A percentile compares a stretch with the other conserved stretches of the same genome.
Conservation (phyloP, 2,888 invertebrate genomes). For the Iselma pallidipennis region DNA sequence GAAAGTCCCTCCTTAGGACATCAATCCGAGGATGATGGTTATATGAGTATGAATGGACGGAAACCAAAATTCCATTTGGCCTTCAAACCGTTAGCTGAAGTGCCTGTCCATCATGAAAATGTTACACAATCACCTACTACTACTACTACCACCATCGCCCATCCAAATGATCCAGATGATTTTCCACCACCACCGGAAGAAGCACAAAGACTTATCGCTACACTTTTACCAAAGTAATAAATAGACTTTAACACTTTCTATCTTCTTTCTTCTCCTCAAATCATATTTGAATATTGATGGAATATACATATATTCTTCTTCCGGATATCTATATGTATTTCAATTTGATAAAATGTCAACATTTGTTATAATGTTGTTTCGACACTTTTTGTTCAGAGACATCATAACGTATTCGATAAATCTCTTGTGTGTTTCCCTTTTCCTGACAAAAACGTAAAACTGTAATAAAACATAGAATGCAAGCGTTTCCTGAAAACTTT, state of each 20-base stretch:
- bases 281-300: no score
- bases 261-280: not conserved
- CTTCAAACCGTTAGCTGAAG: slow-evolving; percentile 67
- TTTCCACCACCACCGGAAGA: slow-evolving; percentile 79
- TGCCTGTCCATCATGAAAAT: slow-evolving; percentile 57
- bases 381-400: not conserved
- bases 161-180: slow-evolving; percentile 51
- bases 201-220: slow-evolving; percentile 75
- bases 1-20: slow-evolving; percentile 82
- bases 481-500: not conserved
- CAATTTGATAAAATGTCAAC: not conserved
- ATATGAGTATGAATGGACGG: slow-evolving; percentile 90
- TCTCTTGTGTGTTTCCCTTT: not conserved
- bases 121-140: slow-evolving; percentile 42
- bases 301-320: no score
- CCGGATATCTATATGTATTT: no score
- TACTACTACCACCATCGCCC: slow-evolving; percentile 53
- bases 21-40: slow-evolving; percentile 89
- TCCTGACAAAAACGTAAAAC: not conserved
- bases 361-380: not conserved
- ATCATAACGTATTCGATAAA: slow-evolving; percentile 2
- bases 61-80: slow-evolving; percentile 75
- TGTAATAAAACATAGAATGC: not conserved
- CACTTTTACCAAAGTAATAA: slow-evolving; percentile 74
- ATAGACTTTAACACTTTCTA: not conserved